Base-by-base conservation (phyloP, 92 coral and sea anemone species). In the Actinernus sp. region DNA sequence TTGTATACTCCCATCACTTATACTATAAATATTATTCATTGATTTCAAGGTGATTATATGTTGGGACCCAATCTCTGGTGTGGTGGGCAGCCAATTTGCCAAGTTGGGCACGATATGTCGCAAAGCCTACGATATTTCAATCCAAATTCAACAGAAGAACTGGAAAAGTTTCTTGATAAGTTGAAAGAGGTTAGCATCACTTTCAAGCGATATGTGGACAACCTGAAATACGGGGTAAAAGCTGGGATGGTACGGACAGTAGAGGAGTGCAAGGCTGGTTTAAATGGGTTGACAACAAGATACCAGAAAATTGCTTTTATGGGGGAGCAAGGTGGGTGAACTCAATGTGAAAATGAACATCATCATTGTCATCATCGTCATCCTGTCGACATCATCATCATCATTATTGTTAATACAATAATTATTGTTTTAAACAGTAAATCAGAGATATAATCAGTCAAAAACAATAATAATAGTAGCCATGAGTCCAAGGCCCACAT, bases 231-330 rank as follows among this genome's bases (percentile, higher is more conserved):
- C 47, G 95, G 95, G 3, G 87, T 84, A 12, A 49, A 49, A 8
- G 90, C 70, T 43, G 95, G 95, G 26, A 83, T 88, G 87, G 95
- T 88, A 17, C 67, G 87, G 13, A 44, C 90, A 12, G 58, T 72
- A 7, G 87, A 78, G 54, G 79, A 85, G 40, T 88, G 95, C 53
- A 74, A 83, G 36, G 87, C 90, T 27, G 79, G 87, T 20, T 55
- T 78, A 14, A 78, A 88, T 53, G 95, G 87, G 20, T 65, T 89
- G 37, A 78, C 81, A 9, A 16, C 65, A 0, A 0, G 1, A 17
- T 88, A 71, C 49, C 77, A 46, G 14, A 32, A 78, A 19, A 76
- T 88, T 41, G 82, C 95, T 19, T 31, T 52, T 58, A 56, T 53
- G 26, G 95, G 88, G 3, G 84, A 65, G 10, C 62, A 43, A 7